Base-by-base conservation (phyloP, 2,113 vertebrate species). In the Gila orcuttii region DNA sequence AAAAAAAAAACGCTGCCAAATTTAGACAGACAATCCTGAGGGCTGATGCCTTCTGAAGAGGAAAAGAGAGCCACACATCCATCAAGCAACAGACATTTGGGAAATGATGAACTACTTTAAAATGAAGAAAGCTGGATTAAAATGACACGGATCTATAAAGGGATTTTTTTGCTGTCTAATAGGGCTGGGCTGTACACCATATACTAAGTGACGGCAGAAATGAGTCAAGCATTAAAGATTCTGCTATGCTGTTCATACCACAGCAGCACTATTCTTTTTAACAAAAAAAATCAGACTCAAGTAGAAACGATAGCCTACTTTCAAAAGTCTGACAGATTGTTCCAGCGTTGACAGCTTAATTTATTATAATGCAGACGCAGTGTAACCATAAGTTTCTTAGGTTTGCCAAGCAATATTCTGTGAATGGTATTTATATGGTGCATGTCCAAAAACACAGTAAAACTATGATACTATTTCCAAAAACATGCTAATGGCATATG, bases 81-180 rank as follows among this genome's bases (percentile, higher is more conserved):
- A 79, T 79, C 87, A 74, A 25, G 10, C 47, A 19, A 73, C n/a
- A 86, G 33, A 47, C 80, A 15, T 75, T 50, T 45, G 66, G 66
- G 31, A 57, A 60, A 80, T 50, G 36, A 55, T 57, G 47, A 31
- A 79, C 42, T 68, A 45, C 68, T 31, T 84, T 36, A 36, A 79
- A 66, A 84, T 47, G 31, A 81, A 66, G 60, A 47, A 62, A 47
- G 59, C 60, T 25, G 42, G 39, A 62, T 64, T 28, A 45, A 79
- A 64, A 66, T 31, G 15, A 62, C 78, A 21, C 4, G n/a, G 8
- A 8, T 47, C n/a, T 28, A 79, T 15, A 79, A 64, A 80, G 12
- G n/a, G n/a, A 47, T 25, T 64, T 79, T 59, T 21, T 10, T 19
- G 33, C 33, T 69, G 17, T 39, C 3, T 36, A 57, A 36, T 7